These are phyloP conservation scores for Alethe castanea DNA, from an alignment of 2,113 vertebrate species.

Conservation along the genomic window DNA sequence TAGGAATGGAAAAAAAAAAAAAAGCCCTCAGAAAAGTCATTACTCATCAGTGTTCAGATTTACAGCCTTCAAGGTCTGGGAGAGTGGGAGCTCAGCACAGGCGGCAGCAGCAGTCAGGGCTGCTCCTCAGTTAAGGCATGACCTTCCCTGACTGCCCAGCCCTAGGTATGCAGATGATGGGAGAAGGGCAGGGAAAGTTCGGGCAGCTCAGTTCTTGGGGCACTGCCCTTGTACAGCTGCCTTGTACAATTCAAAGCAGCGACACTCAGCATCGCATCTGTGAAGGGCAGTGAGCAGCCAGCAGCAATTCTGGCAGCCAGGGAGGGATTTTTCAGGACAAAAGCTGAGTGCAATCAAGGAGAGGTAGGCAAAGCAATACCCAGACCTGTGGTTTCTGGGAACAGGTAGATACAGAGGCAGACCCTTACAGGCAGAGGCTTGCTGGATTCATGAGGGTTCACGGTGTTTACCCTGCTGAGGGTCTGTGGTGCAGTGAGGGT, in stretches of 20 bases:
- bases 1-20: neutral
- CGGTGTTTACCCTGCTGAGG: neutral
- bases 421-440: neutral
- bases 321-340: neutral
- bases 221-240: neutral
- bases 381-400: neutral
- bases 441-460: neutral
- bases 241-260: neutral
- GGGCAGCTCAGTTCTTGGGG: neutral
- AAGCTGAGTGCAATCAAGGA: neutral
- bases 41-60: neutral
- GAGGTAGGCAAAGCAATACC: neutral
- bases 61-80: neutral
- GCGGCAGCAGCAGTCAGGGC: neutral
- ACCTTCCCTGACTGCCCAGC: neutral
- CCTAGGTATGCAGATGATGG: neutral
- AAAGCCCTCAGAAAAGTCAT: neutral
- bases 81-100: neutral
- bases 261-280: rapidly evolving
- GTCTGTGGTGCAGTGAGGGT: neutral
- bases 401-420: neutral
- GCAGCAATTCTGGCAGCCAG: neutral
- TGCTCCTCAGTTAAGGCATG: neutral
- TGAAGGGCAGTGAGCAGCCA: neutral
- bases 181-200: neutral